Evolutionary conservation across 2,113 vertebrate species (phyloP).

Genomic region (Vanacampus margaritifer): DNA sequence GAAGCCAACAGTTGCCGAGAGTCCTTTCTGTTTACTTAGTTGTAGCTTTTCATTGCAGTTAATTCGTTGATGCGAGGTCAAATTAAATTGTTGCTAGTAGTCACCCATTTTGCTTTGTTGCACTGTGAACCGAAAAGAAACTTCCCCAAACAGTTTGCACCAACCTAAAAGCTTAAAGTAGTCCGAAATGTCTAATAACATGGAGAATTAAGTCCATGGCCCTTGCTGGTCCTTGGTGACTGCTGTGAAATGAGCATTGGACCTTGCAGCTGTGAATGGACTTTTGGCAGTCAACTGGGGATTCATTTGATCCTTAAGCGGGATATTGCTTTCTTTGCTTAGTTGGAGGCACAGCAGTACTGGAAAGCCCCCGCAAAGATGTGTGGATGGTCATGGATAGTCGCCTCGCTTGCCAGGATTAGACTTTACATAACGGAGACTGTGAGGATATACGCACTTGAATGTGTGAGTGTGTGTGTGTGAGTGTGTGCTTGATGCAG

Average conservation of each 20-base stretch:
- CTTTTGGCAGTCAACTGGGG: background rate
- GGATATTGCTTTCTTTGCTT: background rate
- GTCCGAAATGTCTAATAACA: background rate
- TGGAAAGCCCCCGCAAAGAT: background rate
- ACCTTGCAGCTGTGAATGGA: background rate
- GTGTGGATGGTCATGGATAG: background rate
- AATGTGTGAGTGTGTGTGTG: background rate
- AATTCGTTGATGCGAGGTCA: too few species aligned
- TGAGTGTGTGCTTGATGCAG: conserved; percentile 1
- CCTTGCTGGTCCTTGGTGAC: too few species aligned
- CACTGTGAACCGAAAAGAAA: background rate
- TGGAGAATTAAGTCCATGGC: background rate
- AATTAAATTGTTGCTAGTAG: too few species aligned
- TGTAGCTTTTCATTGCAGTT: too few species aligned
- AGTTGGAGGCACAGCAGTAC: background rate
- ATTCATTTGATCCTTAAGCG: background rate
- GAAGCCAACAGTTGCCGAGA: too few species aligned
- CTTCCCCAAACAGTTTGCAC: background rate
- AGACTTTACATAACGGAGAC: conserved; percentile 4
- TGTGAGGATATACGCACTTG: conserved; percentile 1
- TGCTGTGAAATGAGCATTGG: background rate
- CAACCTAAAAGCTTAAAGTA: background rate
- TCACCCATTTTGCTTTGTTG: background rate
- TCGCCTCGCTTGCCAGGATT: background rate
- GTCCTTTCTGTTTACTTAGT: too few species aligned